phyloP scores from a whole-genome alignment of 2,113 vertebrate species.

The Brienomyrus brachyistius region DNA sequence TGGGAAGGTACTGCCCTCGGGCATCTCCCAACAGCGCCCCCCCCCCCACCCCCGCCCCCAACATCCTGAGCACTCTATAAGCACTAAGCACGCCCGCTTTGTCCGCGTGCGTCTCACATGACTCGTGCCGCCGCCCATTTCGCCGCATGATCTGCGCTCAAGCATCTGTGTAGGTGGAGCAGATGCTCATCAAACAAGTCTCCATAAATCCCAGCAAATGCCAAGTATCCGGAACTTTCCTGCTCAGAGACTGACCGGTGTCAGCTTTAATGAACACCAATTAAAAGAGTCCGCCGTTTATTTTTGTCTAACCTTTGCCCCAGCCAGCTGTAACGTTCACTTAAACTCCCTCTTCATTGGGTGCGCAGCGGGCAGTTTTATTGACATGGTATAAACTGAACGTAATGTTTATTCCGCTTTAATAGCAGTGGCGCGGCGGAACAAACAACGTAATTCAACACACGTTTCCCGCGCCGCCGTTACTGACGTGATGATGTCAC shows the following conservation, averaged over 20 bases:
- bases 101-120: neutral
- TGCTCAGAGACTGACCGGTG: neutral
- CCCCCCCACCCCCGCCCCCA: neutral
- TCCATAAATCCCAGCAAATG: neutral
- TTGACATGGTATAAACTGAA: conserved; percentile 38
- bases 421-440: conserved; percentile 49
- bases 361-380: conserved; percentile 41
- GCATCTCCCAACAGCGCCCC: neutral
- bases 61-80: neutral
- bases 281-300: neutral
- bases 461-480: neutral
- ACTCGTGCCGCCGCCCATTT: neutral
- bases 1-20: neutral
- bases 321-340: neutral
- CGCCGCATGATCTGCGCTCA: neutral
- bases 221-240: neutral
- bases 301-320: neutral
- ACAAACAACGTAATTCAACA: conserved; percentile 50
- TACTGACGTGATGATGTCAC: conserved; percentile 36
- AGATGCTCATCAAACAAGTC: neutral
- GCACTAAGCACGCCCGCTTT: neutral
- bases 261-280: neutral
- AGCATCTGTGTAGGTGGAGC: neutral
- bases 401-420: conserved; percentile 52
- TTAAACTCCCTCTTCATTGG: conserved; percentile 41